Base-by-base conservation (phyloP, 1,140 invertebrate species). In the Calliphora vicina region DNA sequence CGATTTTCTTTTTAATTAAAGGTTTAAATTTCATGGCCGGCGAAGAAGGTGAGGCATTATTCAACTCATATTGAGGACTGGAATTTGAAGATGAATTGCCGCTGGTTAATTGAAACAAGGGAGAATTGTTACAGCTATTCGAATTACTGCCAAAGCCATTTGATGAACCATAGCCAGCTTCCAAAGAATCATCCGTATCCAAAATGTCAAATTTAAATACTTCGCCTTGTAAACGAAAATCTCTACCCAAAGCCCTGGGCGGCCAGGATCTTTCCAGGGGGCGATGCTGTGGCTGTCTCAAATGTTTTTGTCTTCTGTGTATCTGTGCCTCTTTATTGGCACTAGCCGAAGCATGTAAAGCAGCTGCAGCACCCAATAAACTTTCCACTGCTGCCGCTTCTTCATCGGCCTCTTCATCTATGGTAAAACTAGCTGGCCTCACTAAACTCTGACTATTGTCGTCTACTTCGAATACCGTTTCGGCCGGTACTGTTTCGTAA, bases 171-270 rank as follows among this genome's bases (percentile, higher is more conserved):
- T 86, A 84, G 27, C 84, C 84, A 1, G 10, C 82, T 23, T 83
- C 82, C 9, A 88, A 73, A 1, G 86, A 85, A 78, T 95, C 94
- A 85, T 95, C 94, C 15, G 94, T 94, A 86, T 95, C 94, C 12
- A 95, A 93, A 67, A 95, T 94, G 87, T 95, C 94, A 87, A 95
- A 95, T 85, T 92, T 92, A 86, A 95, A 95, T 84, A 93, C 93
- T 87, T 94, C 94, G 87, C 95, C 94, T 17, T 92, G 92, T 80
- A 93, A 91, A 82, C 90, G 89, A 0, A 86, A 76, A 78, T 87
- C 87, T 20, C 87, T 83, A 1, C 87, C 87, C 10, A 86, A 23
- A 2, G 86, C 88, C 17, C 88, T 88, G n/a, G 93, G 91, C 42
- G 93, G 93, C 87, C 93, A 93, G 5, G 91, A 92, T 82, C 93